Evolutionary conservation across 2,797 vertebrate species (phyloP), one percentile per base, ranked within the genome.

Genomic region (Mormyrus proboscirostris): DNA sequence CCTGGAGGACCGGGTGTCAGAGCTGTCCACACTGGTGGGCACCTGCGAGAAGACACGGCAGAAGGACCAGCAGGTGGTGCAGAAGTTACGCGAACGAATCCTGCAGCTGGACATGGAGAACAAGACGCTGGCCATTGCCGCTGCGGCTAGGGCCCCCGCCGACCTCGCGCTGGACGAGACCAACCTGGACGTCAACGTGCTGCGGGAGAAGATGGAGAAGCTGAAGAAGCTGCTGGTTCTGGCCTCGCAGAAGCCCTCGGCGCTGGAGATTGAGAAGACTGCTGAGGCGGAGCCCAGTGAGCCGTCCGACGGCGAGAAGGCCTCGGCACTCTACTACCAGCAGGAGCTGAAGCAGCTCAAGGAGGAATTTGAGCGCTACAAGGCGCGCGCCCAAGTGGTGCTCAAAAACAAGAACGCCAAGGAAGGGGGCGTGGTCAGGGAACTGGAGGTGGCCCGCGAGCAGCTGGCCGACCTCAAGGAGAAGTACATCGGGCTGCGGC

Each of bases 281-380:
- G 93, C 89, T 0, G 94, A 95, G 83, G 47, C 92, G 0, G 94
- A 96, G 92, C 51, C 51, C 3, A 94, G 95, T 0, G 95, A 96
- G 90, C 89, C 92, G 0, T 93, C 93, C 0, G 94, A 96, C 0
- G 94, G 94, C 0, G 97, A 98, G 92, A 95, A 94, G 53, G 94
- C 94, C 10, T 93, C 95, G 0, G 93, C 51, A 0, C 90, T 95
- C 0, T 95, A 94, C 44, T 97, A 97, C 85, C 97, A 97, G 90
- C 97, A 97, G 93, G 98, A 99, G 94, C 96, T 99, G 86, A 95
- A 96, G 90, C 97, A 97, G 94, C 93, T 99, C 47, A 97, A 95
- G 91, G 98, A 99, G 0, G 98, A 99, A 93, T 99, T 99, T 38
- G 98, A 99, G 88, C 96, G 97, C 79, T 99, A 98, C 94, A 99